Conservation (phyloP, 2,113 vertebrate genomes). For the Eptesicus fuscus region DNA sequence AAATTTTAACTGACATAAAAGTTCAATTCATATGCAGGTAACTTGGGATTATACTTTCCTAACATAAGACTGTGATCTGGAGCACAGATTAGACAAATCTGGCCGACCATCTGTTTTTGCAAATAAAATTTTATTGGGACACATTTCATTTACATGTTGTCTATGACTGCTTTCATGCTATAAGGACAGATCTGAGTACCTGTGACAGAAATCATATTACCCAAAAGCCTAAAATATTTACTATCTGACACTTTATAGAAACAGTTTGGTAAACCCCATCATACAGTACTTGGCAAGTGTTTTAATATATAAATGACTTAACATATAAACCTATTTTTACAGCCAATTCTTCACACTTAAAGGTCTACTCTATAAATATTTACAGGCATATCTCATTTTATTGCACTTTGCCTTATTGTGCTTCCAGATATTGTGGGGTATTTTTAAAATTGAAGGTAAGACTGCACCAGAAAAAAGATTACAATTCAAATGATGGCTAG, state of each 20-base stretch:
- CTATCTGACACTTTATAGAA: slow-evolving; percentile 14
- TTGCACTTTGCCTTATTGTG: neutral
- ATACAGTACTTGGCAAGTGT: neutral
- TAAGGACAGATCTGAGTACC: slow-evolving; percentile 18
- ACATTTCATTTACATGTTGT: slow-evolving; percentile 11
- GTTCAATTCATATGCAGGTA: neutral
- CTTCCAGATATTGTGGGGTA: neutral
- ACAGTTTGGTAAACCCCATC: neutral
- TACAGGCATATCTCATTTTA: neutral
- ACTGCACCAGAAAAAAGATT: neutral
- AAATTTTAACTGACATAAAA: slow-evolving; percentile 30
- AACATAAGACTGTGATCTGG: neutral
- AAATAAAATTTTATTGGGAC: slow-evolving; percentile 32
- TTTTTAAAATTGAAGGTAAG: neutral
- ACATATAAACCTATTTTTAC: slow-evolving; percentile 14
- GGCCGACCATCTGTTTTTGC: neutral
- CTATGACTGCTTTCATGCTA: neutral
- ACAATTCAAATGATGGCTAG: neutral
- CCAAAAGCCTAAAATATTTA: slow-evolving; percentile 41
- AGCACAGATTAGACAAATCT: neutral
- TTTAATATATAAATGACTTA: slow-evolving; percentile 50
- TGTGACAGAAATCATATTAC: slow-evolving; percentile 28
- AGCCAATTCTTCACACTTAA: slow-evolving; percentile 17
- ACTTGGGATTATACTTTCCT: slow-evolving; percentile 36
- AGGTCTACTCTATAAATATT: neutral